Evolutionary conservation across 2,888 invertebrate species (phyloP).

Genomic region (Carabus problematicus): DNA sequence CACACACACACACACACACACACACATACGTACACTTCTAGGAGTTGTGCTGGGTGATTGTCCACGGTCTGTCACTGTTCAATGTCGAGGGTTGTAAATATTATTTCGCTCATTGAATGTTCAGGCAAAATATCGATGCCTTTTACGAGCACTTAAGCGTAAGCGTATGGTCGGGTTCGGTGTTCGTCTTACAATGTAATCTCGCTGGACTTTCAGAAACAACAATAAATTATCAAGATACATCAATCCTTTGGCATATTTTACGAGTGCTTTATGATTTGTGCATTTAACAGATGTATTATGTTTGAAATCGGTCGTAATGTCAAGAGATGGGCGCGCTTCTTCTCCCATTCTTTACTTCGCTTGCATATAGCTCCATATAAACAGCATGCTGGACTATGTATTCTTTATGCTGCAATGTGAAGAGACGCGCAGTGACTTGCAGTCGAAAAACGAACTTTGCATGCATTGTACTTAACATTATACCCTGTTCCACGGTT

Average conservation of each 20-base stretch:
- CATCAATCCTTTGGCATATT: slow-evolving; percentile 51
- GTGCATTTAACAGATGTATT: slow-evolving; percentile 51
- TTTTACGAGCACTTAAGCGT: slow-evolving; percentile 48
- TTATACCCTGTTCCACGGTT: no score
- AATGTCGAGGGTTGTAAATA: slow-evolving; percentile 20
- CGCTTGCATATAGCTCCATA: no score
- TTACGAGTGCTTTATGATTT: slow-evolving; percentile 52
- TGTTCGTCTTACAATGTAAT: slow-evolving; percentile 46
- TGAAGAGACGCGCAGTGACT: no score
- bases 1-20: no score
- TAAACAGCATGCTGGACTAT: no score
- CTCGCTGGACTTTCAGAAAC: slow-evolving; percentile 46
- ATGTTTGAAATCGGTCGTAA: slow-evolving; percentile 44
- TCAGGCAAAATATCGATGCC: slow-evolving; percentile 46
- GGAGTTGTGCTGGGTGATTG: no score
- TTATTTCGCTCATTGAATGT: slow-evolving; percentile 40
- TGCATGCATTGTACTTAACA: no score
- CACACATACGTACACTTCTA: no score
- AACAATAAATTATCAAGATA: slow-evolving; percentile 51
- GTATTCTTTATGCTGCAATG: no score
- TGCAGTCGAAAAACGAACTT: no score
- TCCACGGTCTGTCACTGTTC: no score
- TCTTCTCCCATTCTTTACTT: no score
- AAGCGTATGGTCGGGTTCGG: slow-evolving; percentile 44
- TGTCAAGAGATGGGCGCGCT: neutral